These are phyloP conservation scores for Scaptomyza tumidula DNA, from an alignment of 2,888 invertebrate species.

Conservation along the genomic window DNA sequence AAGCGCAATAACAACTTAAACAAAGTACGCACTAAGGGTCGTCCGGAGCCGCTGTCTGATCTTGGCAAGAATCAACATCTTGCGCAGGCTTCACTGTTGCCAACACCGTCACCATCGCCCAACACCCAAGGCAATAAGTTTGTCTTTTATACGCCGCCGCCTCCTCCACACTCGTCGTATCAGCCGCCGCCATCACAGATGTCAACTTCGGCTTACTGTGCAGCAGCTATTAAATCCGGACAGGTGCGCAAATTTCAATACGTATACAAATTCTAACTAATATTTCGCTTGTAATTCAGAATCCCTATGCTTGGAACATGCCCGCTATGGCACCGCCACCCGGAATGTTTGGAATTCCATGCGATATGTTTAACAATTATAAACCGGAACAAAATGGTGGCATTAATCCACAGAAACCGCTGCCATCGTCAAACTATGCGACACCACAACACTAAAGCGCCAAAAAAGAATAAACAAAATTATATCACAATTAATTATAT, in stretches of 20 bases:
- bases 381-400: constrained; percentile 23
- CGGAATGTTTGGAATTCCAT: constrained; percentile 28
- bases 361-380: constrained; percentile 40
- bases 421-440: constrained; percentile 16
- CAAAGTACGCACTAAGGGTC: constrained; percentile 34
- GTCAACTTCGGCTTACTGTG: constrained; percentile 33
- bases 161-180: constrained; percentile 9
- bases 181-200: constrained; percentile 6
- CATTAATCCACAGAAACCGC: constrained; percentile 10
- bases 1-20: constrained; percentile 21
- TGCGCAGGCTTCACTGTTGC: constrained; percentile 59
- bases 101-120: constrained; percentile 64
- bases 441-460: constrained; percentile 38
- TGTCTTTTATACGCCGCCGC: constrained; percentile 39
- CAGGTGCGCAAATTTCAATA: constrained; percentile 22
- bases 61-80: constrained; percentile 39
- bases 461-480: neutral
- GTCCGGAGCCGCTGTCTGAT: constrained; percentile 48
- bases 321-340: constrained; percentile 32
- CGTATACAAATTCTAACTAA: neutral
- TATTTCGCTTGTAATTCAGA: constrained; percentile 21
- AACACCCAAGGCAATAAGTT: constrained; percentile 51
- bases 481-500: neutral
- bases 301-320: constrained; percentile 55
- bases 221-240: constrained; percentile 15